Percentiles rank a stretch among this genome's conserved stretches.
Conservation (phyloP, 2,113 vertebrate genomes). For the Salminus brasiliensis region DNA sequence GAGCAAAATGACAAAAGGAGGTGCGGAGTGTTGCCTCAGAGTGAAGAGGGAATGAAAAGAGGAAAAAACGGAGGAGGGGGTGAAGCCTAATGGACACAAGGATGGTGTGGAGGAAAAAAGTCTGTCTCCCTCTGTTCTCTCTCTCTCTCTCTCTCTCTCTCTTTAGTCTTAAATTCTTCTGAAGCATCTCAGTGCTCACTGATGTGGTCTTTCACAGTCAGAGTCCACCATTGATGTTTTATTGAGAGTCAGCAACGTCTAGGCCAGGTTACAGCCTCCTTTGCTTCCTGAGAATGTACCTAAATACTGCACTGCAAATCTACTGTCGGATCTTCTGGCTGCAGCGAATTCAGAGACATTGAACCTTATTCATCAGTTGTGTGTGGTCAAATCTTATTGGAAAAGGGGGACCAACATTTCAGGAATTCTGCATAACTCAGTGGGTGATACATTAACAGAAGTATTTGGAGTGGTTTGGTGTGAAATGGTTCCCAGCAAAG, state of each 20-base stretch:
- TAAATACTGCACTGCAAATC: no score
- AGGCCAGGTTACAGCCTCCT: not conserved
- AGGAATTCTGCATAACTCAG: no score
- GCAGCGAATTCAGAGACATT: no score
- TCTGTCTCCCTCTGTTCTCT: constrained; percentile 7
- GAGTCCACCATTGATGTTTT: not conserved
- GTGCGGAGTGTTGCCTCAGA: constrained; percentile 56
- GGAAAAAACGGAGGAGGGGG: constrained; percentile 46
- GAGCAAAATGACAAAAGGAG: constrained; percentile 59
- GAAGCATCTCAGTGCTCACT: constrained; percentile 2
- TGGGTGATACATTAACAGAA: no score
- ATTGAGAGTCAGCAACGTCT: not conserved
- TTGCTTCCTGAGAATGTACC: no score
- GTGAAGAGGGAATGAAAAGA: constrained; percentile 37
- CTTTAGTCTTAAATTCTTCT: not conserved
- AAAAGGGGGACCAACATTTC: no score
- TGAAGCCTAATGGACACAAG: constrained; percentile 56
- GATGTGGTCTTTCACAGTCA: no score
- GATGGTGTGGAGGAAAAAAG: not conserved
- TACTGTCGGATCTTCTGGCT: no score
- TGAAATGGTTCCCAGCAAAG: no score
- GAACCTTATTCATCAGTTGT: no score
- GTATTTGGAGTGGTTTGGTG: no score
- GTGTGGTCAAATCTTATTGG: no score
- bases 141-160: not conserved